Evolutionary conservation across 2,888 invertebrate species (phyloP), one percentile per base, ranked within the genome.

Genomic region (Synergus japonicus): DNA sequence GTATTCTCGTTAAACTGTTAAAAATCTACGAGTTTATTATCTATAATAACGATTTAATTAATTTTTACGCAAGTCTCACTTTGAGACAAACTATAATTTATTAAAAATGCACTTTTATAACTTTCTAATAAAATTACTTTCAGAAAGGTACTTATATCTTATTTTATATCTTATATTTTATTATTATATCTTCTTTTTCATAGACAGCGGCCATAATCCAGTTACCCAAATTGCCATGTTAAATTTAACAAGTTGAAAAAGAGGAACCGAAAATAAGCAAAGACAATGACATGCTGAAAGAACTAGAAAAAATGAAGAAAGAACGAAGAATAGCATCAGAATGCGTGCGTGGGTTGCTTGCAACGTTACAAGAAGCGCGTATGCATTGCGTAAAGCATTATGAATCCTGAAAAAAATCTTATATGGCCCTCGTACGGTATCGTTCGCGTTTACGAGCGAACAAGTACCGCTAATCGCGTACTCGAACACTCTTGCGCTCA

Each of bases 391-490:
- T 73, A 73, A 73, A 73, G 73, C 37, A 73, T 73, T 37, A 73
- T 73, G 54, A 73, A 73, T 73, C 49, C 37, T n/a, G 54, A 73
- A 73, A 73, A 73, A 73, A 73, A 54, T 73, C 37, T 54, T 29
- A 37, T 49, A 49, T 69, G 49, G 49, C 29, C 54, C 54, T 84
- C 84, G 88, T 89, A 90, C 90, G 90, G 91, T 90, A 91, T 90
- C 86, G 84, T 82, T 86, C 88, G 88, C 88, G 86, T 90, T 90
- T 88, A 89, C 88, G 87, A 89, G 86, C 73, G n/a, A 54, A 86
- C 84, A 90, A 90, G 91, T 91, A 91, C 91, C 91, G 91, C 90
- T 91, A 91, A 87, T 86, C 88, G 85, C 78, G 84, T 85, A 87
- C 87, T 85, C 83, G 77, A 49, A 49, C 49, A 73, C 54, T n/a